Conservation (phyloP, 2,113 vertebrate species). For the Gopherus flavomarginatus region DNA sequence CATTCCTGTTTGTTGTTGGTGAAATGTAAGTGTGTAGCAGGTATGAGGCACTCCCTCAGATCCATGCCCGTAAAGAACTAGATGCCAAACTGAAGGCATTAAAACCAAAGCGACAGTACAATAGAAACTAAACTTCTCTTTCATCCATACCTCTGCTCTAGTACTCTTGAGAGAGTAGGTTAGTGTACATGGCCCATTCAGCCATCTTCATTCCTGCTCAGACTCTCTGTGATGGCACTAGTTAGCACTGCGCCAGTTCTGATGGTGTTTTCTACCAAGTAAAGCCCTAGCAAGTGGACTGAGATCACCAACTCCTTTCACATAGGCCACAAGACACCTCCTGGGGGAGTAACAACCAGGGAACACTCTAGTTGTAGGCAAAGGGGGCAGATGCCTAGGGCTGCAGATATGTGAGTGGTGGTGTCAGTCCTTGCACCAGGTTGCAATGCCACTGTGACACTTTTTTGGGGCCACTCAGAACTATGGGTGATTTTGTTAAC, state of each 20-base stretch:
- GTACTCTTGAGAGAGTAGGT: not conserved
- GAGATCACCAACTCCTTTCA: not conserved
- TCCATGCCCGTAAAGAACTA: not conserved
- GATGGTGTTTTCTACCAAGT: accelerated
- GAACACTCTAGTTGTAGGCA: not conserved
- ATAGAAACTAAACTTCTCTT: not conserved
- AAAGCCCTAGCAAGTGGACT: not conserved
- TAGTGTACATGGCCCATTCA: not conserved
- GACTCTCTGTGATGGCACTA: not conserved
- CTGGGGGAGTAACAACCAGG: not conserved
- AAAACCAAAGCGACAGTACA: not conserved
- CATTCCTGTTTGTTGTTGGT: not conserved
- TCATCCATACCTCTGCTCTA: not conserved
- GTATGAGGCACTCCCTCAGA: not conserved
- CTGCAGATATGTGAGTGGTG: not conserved
- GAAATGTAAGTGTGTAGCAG: not conserved
- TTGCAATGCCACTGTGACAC: not conserved
- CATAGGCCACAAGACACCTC: not conserved
- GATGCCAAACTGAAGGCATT: not conserved
- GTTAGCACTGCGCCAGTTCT: not conserved
- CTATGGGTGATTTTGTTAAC: not conserved
- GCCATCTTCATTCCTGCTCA: no score
- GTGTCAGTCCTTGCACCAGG: not conserved
- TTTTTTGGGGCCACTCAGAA: not conserved
- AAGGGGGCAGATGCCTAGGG: not conserved